These are phyloP conservation scores for Bellardia bayeri DNA, from an alignment of 2,888 invertebrate genomes.

Conservation along the genomic window DNA sequence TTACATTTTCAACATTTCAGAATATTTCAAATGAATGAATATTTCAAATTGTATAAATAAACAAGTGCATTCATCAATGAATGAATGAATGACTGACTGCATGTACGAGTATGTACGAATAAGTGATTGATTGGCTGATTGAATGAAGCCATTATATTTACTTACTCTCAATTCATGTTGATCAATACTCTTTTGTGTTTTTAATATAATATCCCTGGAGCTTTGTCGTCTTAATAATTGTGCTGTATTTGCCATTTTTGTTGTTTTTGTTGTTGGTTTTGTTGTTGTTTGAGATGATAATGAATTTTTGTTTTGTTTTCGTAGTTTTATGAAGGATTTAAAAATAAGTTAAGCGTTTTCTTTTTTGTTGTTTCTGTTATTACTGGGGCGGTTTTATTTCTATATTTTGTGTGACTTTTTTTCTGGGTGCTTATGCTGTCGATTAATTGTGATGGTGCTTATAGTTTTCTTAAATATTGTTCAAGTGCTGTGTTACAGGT, in stretches of 20 bases:
- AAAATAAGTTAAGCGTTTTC: slow-evolving; percentile 49
- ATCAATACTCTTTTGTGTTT: slow-evolving; percentile 90
- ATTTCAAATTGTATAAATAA: not conserved
- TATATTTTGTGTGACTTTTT: slow-evolving; percentile 45
- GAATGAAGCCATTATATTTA: slow-evolving; percentile 49
- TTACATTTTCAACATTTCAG: not conserved
- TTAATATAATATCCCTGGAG: slow-evolving; percentile 90
- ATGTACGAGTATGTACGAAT: slow-evolving; percentile 1
- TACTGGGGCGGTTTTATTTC: slow-evolving; percentile 32
- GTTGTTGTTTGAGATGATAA: slow-evolving; percentile 35
- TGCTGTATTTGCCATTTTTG: slow-evolving; percentile 93
- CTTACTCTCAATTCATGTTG: slow-evolving; percentile 93
- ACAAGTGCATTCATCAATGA: not conserved
- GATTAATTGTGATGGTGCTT: slow-evolving; percentile 58
- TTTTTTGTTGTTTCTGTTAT: slow-evolving; percentile 19
- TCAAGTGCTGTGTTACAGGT: slow-evolving; percentile 55
- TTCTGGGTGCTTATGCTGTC: slow-evolving; percentile 51
- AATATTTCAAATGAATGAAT: slow-evolving; percentile 17
- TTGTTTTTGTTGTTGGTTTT: slow-evolving; percentile 79
- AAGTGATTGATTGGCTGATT: not conserved
- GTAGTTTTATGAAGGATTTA: slow-evolving; percentile 59
- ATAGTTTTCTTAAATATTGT: slow-evolving; percentile 13
- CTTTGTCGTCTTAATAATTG: slow-evolving; percentile 95
- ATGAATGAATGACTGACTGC: slow-evolving; percentile 10
- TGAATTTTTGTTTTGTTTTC: slow-evolving; percentile 54